Base-by-base conservation (phyloP, 2,113 vertebrate genomes). In the Brachyhypopomus gauderio region DNA sequence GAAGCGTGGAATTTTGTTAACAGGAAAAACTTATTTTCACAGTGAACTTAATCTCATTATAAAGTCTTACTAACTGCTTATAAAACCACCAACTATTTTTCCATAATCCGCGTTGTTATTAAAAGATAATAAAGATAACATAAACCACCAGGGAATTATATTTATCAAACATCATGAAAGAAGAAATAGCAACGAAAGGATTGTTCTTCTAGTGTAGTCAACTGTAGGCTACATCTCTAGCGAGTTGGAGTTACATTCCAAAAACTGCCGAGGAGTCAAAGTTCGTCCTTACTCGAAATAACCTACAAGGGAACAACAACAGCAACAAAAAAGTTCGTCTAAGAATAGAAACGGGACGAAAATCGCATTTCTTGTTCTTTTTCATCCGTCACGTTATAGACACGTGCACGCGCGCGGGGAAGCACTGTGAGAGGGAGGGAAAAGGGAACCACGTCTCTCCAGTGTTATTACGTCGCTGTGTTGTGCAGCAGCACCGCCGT, bases 261-360 rank as follows among this genome's bases (percentile, higher is more conserved):
- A 52, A 52, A 52, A 52, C 45, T 52, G 45, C 12, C 45, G 12
- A 52, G 8, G 45, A 12, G 45, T 52, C 45, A 52, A 52, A 52
- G 45, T 8, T 7, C 41, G 9, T 52, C 45, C 45, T 11, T 52
- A 52, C 8, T 52, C 45, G 45, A 52, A 62, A 75, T 62, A 41
- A 59, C 36, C 4, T 64, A 64, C 5, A 64, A 23, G 25, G 25
- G 22, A 64, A 74, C 48, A 74, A 34, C 5, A 74, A 58, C 48
- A 74, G 11, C 19, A 73, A 73, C 45, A 55, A 36, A 20, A 77
- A 41, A 52, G 45, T 52, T 52, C 45, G 45, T 12, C 9, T 81
- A 75, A 69, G 9, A 22, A 34, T 63, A 41, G 41, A 5, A 41
- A 41, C 7, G 4, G 45, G 12, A 52, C 45, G 12, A 14, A 52